phyloP scores from a whole-genome alignment of 2,797 vertebrate genomes.

The Diglossa cyanea region DNA sequence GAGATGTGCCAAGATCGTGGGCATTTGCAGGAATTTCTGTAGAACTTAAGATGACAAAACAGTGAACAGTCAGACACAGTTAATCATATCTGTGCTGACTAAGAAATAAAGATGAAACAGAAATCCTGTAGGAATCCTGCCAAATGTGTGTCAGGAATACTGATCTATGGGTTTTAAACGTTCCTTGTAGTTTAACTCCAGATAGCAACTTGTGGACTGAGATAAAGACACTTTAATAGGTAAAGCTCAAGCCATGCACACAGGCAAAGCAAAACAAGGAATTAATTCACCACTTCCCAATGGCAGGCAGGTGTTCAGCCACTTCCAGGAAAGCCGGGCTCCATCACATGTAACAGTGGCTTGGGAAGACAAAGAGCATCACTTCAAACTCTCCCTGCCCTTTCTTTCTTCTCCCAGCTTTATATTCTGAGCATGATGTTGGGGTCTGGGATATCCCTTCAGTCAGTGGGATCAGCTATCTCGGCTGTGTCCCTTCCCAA shows the following conservation, averaged over 20 bases:
- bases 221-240: background rate
- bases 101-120: background rate
- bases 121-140: background rate
- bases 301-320: background rate
- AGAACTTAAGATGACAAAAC: background rate
- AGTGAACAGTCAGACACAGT: background rate
- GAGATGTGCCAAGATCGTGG: background rate
- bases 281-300: background rate
- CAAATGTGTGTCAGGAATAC: background rate
- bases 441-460: background rate
- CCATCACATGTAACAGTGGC: too few species aligned
- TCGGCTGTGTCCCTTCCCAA: background rate
- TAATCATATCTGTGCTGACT: background rate
- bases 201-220: background rate
- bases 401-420: background rate
- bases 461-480: background rate
- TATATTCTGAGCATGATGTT: accelerated
- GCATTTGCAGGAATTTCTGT: background rate
- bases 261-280: background rate
- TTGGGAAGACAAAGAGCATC: background rate
- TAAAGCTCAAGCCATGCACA: background rate
- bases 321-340: background rate
- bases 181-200: background rate
- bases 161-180: background rate
- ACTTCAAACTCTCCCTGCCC: background rate